phyloP scores from a whole-genome alignment of 2,113 vertebrate genomes.

The Ammospiza caudacuta region DNA sequence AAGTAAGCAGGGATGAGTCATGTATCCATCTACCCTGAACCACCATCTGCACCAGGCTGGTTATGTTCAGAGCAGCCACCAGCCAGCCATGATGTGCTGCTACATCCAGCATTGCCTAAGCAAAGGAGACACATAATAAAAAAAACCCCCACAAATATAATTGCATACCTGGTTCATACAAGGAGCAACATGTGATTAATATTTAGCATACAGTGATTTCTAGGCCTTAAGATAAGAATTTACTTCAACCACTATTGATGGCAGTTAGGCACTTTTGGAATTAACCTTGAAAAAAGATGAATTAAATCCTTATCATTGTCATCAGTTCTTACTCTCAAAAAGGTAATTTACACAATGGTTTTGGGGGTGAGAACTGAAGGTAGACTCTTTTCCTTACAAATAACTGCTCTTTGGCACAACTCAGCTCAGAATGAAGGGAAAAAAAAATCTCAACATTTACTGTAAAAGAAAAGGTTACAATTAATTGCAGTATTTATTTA shows the following conservation, averaged over 20 bases:
- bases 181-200: background rate
- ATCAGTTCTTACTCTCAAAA: background rate
- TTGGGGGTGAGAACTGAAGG: background rate
- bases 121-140: background rate
- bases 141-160: background rate
- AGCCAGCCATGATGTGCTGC: conserved; percentile 94
- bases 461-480: background rate
- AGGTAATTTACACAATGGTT: background rate
- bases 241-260: background rate
- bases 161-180: background rate
- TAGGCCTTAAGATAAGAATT: background rate
- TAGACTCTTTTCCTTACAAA: background rate
- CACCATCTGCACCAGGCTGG: conserved; percentile 93
- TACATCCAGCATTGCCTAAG: conserved; percentile 94
- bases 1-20: conserved; percentile 87
- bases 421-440: background rate
- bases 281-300: background rate
- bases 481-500: background rate
- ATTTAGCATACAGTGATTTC: background rate
- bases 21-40: conserved; percentile 93
- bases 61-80: conserved; percentile 87
- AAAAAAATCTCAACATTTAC: background rate
- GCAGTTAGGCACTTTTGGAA: background rate
- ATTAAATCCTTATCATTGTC: background rate
- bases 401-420: background rate